Percentiles rank a stretch among this genome's conserved stretches.
phyloP scores from a whole-genome alignment of 2,888 invertebrate genomes.

The Pterostichus niger region DNA sequence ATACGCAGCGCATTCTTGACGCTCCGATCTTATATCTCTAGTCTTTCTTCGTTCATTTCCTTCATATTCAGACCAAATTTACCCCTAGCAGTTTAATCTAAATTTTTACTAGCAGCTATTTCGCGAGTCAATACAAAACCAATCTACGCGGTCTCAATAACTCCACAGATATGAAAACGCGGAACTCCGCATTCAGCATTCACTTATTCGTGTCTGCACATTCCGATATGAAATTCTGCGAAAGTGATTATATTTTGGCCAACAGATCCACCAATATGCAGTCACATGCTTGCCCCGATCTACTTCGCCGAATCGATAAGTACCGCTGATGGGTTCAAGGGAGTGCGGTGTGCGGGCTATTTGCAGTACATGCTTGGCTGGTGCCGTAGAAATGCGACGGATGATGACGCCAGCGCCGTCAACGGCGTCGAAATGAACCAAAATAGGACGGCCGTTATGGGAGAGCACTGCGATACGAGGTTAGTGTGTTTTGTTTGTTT shows the following conservation, averaged over 20 bases:
- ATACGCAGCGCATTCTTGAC: neutral
- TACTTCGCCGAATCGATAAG: constrained; percentile 84
- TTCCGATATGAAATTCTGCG: constrained; percentile 35
- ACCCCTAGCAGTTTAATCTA: no score
- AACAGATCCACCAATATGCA: constrained; percentile 81
- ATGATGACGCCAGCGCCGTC: constrained; percentile 9
- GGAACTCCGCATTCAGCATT: no score
- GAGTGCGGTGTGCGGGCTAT: constrained; percentile 81
- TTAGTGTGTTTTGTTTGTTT: constrained; percentile 66
- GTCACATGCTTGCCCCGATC: constrained; percentile 81
- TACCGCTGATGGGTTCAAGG: constrained; percentile 80
- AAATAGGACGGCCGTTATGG: constrained; percentile 72
- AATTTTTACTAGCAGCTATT: no score
- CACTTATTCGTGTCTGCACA: no score
- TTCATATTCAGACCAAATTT: no score
- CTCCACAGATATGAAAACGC: no score
- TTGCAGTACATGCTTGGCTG: constrained; percentile 79
- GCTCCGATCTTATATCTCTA: neutral
- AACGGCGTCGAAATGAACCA: constrained; percentile 67
- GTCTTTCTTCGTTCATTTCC: neutral
- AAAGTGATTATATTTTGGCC: constrained; percentile 65
- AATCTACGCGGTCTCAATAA: no score
- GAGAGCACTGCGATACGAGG: constrained; percentile 72
- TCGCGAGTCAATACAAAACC: no score
- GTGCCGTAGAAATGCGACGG: constrained; percentile 75